These are phyloP conservation scores for Drosophila greeni DNA, from an alignment of 2,888 invertebrate species.

Conservation along the genomic window DNA sequence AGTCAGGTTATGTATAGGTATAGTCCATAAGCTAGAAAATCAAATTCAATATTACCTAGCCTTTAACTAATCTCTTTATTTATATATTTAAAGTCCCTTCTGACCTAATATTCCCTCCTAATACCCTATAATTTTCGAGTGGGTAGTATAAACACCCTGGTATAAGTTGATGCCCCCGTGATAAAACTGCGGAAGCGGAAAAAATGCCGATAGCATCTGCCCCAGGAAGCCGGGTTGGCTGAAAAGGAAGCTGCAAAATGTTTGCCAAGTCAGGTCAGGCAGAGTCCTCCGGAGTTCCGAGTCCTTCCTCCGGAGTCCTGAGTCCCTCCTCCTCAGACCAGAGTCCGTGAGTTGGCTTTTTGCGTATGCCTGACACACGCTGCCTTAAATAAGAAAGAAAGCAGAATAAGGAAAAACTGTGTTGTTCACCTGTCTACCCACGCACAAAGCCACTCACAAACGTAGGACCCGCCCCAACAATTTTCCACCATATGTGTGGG, in stretches of 20 bases:
- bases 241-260: slow-evolving; percentile 43
- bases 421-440: slow-evolving; percentile 65
- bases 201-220: slow-evolving; percentile 64
- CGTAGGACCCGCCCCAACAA: slow-evolving; percentile 46
- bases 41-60: no score
- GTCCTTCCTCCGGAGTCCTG: background rate
- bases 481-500: slow-evolving; percentile 29
- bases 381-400: slow-evolving; percentile 48
- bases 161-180: slow-evolving; percentile 55
- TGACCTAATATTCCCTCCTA: background rate
- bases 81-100: background rate
- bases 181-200: slow-evolving; percentile 73
- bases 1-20: no score
- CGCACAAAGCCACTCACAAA: slow-evolving; percentile 28
- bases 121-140: slow-evolving; percentile 4
- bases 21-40: no score
- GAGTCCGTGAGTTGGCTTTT: slow-evolving; percentile 32
- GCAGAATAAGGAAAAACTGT: slow-evolving; percentile 47
- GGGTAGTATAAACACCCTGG: background rate
- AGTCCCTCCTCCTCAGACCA: background rate
- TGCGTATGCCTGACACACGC: slow-evolving; percentile 63
- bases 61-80: background rate
- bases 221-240: slow-evolving; percentile 11
- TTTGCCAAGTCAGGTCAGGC: slow-evolving; percentile 36
- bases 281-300: no score